Percentiles rank a stretch among this genome's conserved stretches.
phyloP scores from a whole-genome alignment of 2,888 invertebrate genomes.

The Dryomyza anilis region DNA sequence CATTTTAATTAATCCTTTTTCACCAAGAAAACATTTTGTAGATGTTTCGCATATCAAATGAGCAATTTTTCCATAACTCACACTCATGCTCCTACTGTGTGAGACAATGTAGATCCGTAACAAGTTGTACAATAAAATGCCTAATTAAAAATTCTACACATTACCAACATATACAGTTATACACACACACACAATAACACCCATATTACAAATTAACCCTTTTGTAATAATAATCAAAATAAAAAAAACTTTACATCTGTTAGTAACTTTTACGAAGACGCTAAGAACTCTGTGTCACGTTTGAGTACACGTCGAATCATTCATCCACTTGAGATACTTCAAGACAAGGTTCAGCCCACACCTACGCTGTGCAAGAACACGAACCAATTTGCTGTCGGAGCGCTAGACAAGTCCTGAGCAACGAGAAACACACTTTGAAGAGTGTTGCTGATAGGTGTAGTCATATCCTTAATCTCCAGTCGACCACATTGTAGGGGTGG shows the following conservation, averaged over 20 bases:
- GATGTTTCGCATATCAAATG: conserved; percentile 38
- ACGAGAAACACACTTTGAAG: conserved; percentile 8
- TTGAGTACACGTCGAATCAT: conserved; percentile 10
- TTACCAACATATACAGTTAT: conserved; percentile 6
- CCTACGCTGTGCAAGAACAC: conserved; percentile 14
- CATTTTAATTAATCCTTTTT: conserved; percentile 54
- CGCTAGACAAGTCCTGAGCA: no score
- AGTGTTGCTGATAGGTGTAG: conserved; percentile 4
- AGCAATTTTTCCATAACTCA: conserved; percentile 27
- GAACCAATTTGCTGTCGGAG: conserved; percentile 16
- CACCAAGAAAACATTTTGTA: conserved; percentile 26
- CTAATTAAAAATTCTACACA: conserved; percentile 49
- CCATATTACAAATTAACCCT: conserved; percentile 12
- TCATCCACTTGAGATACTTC: conserved; percentile 17
- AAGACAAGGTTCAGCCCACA: background rate
- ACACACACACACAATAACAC: conserved; percentile 6
- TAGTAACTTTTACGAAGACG: background rate
- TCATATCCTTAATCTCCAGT: conserved; percentile 42
- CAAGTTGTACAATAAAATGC: conserved; percentile 42
- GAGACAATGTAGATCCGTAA: background rate
- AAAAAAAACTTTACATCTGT: conserved; percentile 4
- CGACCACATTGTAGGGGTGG: conserved; percentile 41
- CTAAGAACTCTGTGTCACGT: background rate
- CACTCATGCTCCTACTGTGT: background rate
- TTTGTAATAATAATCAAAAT: conserved; percentile 13